phyloP scores from a whole-genome alignment of 92 coral and sea anemone species.

The Phenganax marumi region DNA sequence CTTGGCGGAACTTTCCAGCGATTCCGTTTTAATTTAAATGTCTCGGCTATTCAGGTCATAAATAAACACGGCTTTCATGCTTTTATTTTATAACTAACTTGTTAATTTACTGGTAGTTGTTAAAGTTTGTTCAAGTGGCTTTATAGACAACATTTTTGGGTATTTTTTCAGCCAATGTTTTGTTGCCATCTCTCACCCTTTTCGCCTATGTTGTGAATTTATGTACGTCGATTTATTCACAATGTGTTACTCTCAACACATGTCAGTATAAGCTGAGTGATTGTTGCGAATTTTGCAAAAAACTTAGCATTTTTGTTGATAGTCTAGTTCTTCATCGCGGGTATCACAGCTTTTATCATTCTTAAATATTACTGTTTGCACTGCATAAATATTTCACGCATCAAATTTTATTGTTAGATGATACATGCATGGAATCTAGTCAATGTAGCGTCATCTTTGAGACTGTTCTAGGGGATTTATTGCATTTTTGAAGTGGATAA shows the following conservation, averaged over 20 bases:
- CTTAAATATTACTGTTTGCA: not conserved
- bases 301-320: not conserved
- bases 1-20: constrained; percentile 27
- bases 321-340: not conserved
- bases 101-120: not conserved
- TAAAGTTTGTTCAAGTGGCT: not conserved
- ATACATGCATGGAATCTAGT: too few relatives aligned
- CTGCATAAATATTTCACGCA: too few relatives aligned
- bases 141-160: not conserved
- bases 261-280: constrained; percentile 21
- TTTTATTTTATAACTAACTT: not conserved
- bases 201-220: constrained; percentile 7
- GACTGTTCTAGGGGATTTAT: not conserved
- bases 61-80: constrained; percentile 12
- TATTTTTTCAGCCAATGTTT: not conserved
- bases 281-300: not conserved
- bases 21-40: constrained; percentile 5
- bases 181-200: not conserved
- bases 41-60: not conserved
- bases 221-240: constrained; percentile 13
- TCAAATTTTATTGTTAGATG: too few relatives aligned
- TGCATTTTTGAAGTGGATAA: constrained; percentile 22
- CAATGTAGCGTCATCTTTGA: not conserved
- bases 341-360: not conserved
- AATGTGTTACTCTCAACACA: constrained; percentile 1